Evolutionary conservation across 2,797 vertebrate genomes (phyloP).

Genomic region (Intellagama lesueurii): DNA sequence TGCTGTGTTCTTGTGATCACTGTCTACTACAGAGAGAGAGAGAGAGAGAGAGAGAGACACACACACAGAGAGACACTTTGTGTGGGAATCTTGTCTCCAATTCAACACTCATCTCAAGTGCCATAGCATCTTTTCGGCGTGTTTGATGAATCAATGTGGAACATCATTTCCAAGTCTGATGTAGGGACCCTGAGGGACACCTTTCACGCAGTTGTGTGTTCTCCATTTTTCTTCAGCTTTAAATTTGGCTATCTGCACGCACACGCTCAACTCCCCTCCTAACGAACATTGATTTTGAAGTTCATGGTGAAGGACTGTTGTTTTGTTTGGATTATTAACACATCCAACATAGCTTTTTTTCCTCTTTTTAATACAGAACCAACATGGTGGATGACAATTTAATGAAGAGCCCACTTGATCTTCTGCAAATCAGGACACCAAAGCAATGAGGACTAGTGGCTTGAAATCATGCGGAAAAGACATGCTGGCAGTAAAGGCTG

Average conservation of each 20-base stretch:
- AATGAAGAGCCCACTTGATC: constrained; percentile 55
- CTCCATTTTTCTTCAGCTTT: constrained; percentile 72
- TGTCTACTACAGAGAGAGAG: too few species aligned
- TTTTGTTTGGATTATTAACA: neutral
- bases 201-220: constrained; percentile 66
- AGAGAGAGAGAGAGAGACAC: neutral
- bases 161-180: constrained; percentile 80
- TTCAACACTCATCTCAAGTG: constrained; percentile 67
- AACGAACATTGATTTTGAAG: constrained; percentile 71
- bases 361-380: constrained; percentile 48
- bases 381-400: constrained; percentile 69
- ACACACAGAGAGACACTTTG: constrained; percentile 31
- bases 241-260: constrained; percentile 51
- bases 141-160: constrained; percentile 85
- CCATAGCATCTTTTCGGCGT: constrained; percentile 70
- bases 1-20: too few species aligned
- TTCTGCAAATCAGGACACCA: constrained; percentile 63
- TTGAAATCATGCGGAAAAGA: constrained; percentile 48
- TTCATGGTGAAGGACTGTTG: constrained; percentile 44
- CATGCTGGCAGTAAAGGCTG: neutral
- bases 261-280: constrained; percentile 13
- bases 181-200: constrained; percentile 69
- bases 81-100: constrained; percentile 49
- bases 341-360: neutral
- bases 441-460: constrained; percentile 48